These are phyloP conservation scores for Drosophila teissieri DNA, from an alignment of 1,140 invertebrate genomes.

Conservation along the genomic window DNA sequence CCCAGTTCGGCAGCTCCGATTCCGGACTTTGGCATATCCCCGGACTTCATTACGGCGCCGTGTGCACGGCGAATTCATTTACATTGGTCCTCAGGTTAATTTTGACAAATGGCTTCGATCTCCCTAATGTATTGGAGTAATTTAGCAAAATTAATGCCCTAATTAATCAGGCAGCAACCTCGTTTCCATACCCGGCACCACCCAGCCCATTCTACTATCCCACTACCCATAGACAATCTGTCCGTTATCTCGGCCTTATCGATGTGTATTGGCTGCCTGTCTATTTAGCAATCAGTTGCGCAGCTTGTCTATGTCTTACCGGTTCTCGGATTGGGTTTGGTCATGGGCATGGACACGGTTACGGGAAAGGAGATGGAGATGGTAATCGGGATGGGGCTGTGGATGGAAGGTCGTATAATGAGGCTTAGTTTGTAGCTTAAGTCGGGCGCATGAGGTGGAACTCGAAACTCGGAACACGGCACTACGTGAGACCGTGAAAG, in stretches of 20 bases:
- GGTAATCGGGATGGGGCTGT: not conserved
- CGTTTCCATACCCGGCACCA: not conserved
- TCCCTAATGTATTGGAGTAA: conserved; percentile 83
- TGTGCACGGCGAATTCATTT: conserved; percentile 64
- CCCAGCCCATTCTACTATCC: not conserved
- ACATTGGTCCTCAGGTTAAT: conserved; percentile 79
- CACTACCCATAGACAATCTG: conserved; percentile 46
- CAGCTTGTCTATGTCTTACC: conserved; percentile 55
- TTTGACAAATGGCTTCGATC: conserved; percentile 84
- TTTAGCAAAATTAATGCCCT: conserved; percentile 84
- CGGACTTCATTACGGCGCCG: conserved; percentile 34
- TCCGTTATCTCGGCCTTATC: conserved; percentile 51
- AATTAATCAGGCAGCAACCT: conserved; percentile 70
- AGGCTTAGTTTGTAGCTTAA: conserved; percentile 60
- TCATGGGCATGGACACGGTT: not conserved
- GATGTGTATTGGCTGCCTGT: conserved; percentile 61
- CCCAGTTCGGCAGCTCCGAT: conserved; percentile 22
- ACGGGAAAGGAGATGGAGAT: no score
- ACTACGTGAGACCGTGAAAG: conserved; percentile 35
- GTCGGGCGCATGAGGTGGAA: conserved; percentile 17
- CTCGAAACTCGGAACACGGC: not conserved
- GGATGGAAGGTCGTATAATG: conserved; percentile 42
- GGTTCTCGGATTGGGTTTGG: not conserved
- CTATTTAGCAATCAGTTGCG: conserved; percentile 66
- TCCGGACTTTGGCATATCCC: conserved; percentile 21